Conservation (phyloP, 2,113 vertebrate species). For the Heloderma charlesbogerti region DNA sequence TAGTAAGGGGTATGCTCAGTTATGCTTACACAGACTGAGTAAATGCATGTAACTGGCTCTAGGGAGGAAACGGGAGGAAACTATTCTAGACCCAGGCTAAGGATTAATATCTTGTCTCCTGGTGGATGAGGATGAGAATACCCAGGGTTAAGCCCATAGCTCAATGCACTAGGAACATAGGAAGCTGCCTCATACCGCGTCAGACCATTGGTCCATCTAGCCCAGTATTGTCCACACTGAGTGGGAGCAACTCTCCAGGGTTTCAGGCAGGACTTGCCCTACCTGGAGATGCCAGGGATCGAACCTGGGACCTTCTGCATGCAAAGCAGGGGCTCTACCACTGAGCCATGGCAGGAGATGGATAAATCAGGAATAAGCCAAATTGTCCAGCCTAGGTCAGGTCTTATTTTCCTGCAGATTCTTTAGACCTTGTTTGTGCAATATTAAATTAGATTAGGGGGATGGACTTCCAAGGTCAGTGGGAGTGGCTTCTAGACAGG, state of each 20-base stretch:
- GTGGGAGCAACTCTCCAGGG: too few relatives aligned
- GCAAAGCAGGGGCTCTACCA: too few relatives aligned
- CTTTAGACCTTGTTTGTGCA: neutral
- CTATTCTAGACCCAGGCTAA: neutral
- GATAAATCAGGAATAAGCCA: neutral
- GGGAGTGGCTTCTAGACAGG: neutral
- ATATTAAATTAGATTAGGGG: neutral
- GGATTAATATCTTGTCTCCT: neutral
- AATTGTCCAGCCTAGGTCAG: neutral
- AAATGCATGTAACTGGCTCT: neutral
- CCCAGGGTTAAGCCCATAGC: too few relatives aligned
- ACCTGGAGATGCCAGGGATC: too few relatives aligned
- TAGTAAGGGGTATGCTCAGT: too few relatives aligned
- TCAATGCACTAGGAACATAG: neutral
- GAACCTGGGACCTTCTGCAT: too few relatives aligned
- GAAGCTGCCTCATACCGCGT: too few relatives aligned
- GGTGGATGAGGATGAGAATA: neutral
- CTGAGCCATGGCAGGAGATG: neutral
- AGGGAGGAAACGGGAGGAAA: neutral
- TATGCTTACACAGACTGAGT: too few relatives aligned
- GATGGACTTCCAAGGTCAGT: neutral
- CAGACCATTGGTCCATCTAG: too few relatives aligned
- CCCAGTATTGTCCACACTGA: too few relatives aligned
- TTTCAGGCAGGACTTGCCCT: too few relatives aligned
- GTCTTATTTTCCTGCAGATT: neutral